Conservation (phyloP, 2,113 vertebrate species). For the Seriola dumerili region DNA sequence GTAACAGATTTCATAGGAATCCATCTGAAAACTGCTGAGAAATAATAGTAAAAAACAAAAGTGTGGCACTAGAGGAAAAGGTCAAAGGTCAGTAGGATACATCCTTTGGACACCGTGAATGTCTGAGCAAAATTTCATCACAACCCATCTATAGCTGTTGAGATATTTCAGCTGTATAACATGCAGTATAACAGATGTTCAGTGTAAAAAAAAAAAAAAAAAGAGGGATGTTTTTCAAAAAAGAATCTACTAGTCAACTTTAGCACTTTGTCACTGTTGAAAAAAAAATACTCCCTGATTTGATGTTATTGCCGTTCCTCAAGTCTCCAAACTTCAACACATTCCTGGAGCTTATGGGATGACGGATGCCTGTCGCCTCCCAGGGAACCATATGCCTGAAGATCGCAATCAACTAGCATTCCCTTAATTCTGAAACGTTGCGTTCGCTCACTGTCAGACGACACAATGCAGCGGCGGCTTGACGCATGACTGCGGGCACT, state of each 20-base stretch:
- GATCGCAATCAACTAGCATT: slow-evolving; percentile 24
- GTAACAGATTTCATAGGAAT: too few species aligned
- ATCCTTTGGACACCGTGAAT: neutral
- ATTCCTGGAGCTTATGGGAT: slow-evolving; percentile 27
- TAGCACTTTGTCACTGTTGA: slow-evolving; percentile 11
- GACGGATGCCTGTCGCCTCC: slow-evolving; percentile 24
- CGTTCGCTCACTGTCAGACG: slow-evolving; percentile 9
- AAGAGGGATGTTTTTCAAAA: slow-evolving; percentile 2
- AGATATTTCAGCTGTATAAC: neutral
- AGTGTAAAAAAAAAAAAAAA: neutral
- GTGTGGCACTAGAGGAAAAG: neutral
- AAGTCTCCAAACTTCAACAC: slow-evolving; percentile 27
- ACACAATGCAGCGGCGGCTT: neutral
- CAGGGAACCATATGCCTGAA: slow-evolving; percentile 11
- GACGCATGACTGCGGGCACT: slow-evolving; percentile 19
- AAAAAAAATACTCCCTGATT: neutral
- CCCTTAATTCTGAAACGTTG: slow-evolving; percentile 17
- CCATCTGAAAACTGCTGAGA: too few species aligned
- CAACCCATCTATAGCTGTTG: neutral
- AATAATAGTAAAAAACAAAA: too few species aligned
- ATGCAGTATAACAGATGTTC: slow-evolving; percentile 18
- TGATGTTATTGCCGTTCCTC: slow-evolving; percentile 41
- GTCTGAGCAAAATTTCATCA: neutral
- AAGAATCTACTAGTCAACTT: slow-evolving; percentile 40
- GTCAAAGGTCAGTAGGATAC: neutral